phyloP scores from a whole-genome alignment of 2,888 invertebrate genomes.

The Amblyjoppa proteus region DNA sequence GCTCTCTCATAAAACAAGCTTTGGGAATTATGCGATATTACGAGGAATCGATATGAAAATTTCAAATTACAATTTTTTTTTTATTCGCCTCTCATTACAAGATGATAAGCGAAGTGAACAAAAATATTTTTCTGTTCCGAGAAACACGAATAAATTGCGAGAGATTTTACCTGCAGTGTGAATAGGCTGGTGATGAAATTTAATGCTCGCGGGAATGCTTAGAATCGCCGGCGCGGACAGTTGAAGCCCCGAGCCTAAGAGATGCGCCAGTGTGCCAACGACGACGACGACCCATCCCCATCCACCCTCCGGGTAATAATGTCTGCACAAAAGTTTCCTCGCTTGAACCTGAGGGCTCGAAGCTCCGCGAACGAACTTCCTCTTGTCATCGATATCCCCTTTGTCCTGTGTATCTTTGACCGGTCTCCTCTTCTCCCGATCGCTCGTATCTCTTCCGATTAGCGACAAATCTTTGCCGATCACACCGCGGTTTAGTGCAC shows the following conservation, averaged over 20 bases:
- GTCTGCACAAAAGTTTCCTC: slow-evolving; percentile 89
- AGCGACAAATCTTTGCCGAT: slow-evolving; percentile 32
- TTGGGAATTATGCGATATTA: too few species aligned
- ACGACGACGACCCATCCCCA: slow-evolving; percentile 94
- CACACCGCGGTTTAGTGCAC: slow-evolving; percentile 54
- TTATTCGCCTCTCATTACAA: too few species aligned
- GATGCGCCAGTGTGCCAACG: slow-evolving; percentile 88
- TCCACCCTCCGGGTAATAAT: slow-evolving; percentile 95
- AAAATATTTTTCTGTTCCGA: too few species aligned
- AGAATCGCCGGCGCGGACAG: slow-evolving; percentile 85
- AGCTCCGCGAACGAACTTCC: slow-evolving; percentile 27
- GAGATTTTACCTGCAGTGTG: slow-evolving; percentile 78
- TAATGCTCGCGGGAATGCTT: slow-evolving; percentile 76
- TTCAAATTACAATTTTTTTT: too few species aligned
- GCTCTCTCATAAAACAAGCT: too few species aligned
- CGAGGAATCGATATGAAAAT: too few species aligned
- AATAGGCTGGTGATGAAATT: slow-evolving; percentile 78
- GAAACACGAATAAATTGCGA: background rate
- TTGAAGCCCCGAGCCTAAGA: slow-evolving; percentile 91
- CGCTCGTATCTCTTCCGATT: slow-evolving; percentile 56
- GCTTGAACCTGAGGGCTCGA: slow-evolving; percentile 87
- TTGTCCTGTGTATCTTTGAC: slow-evolving; percentile 11
- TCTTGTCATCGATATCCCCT: slow-evolving; percentile 29
- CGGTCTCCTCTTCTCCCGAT: slow-evolving; percentile 3
- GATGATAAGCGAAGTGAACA: too few species aligned